Percentiles rank a stretch among this genome's conserved stretches.
Conservation (phyloP, 2,113 vertebrate species). For the Callopanchax toddi region DNA sequence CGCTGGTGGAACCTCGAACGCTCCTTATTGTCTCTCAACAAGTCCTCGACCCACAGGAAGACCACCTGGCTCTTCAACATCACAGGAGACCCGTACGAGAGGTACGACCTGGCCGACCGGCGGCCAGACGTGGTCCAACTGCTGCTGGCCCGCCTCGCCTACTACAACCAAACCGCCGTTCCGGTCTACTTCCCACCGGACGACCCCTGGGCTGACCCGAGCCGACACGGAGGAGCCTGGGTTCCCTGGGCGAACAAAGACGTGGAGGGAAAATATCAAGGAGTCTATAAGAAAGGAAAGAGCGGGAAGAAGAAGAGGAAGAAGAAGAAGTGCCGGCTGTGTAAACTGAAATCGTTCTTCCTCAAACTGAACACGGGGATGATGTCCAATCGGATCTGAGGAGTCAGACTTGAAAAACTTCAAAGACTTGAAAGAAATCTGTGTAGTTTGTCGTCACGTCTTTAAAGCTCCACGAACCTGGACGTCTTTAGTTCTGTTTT, state of each 20-base stretch:
- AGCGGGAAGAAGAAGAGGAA: constrained; percentile 72
- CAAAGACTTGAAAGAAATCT: neutral
- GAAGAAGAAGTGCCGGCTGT: constrained; percentile 84
- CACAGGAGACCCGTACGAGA: constrained; percentile 89
- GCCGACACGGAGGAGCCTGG: constrained; percentile 87
- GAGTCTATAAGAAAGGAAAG: constrained; percentile 72
- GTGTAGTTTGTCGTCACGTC: too few species aligned
- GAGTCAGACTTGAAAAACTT: neutral
- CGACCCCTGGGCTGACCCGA: constrained; percentile 89
- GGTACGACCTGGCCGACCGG: constrained; percentile 83
- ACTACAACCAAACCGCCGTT: constrained; percentile 89
- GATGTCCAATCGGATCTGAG: constrained; percentile 90
- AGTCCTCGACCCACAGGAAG: constrained; percentile 49
- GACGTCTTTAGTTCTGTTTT: too few species aligned
- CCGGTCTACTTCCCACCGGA: constrained; percentile 90
- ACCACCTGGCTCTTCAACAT: constrained; percentile 95
- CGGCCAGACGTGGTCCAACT: constrained; percentile 85
- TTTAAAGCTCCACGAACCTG: too few species aligned
- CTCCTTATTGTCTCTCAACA: constrained; percentile 29
- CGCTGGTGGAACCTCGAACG: constrained; percentile 97
- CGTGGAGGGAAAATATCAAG: constrained; percentile 68
- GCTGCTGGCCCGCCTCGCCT: constrained; percentile 84
- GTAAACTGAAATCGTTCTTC: constrained; percentile 90
- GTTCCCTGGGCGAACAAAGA: constrained; percentile 88
- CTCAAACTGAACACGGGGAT: constrained; percentile 89